Conservation (phyloP, 2,797 vertebrate genomes). For the Crax fasciolata region DNA sequence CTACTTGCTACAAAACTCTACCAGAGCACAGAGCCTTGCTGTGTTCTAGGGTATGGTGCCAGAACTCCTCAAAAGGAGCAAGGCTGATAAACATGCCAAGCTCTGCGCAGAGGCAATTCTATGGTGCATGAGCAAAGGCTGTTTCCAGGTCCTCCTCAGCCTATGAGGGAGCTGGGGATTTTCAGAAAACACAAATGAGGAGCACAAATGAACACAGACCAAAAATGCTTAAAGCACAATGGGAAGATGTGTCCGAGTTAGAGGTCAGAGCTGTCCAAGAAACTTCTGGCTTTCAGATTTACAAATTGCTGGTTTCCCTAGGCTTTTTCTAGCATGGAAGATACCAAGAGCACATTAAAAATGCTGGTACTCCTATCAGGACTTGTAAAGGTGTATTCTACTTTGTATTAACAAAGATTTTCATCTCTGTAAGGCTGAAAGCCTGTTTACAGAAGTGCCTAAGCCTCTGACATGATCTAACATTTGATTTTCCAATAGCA, state of each 20-base stretch:
- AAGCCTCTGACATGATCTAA: background rate
- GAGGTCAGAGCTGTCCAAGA: background rate
- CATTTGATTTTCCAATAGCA: background rate
- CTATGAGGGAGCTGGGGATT: background rate
- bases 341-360: background rate
- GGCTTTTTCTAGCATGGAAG: background rate
- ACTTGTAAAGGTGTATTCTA: background rate
- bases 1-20: background rate
- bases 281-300: background rate
- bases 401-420: background rate
- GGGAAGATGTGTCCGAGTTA: background rate
- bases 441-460: background rate
- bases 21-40: background rate
- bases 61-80: background rate
- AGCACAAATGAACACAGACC: background rate
- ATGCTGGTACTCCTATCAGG: background rate
- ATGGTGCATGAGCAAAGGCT: fast-evolving
- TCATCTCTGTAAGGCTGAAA: background rate
- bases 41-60: background rate
- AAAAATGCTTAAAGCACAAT: background rate
- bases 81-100: fast-evolving
- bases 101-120: background rate
- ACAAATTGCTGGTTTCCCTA: background rate
- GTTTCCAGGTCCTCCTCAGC: background rate
- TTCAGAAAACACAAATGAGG: background rate